Percentiles rank a stretch among this genome's conserved stretches.
Conservation (phyloP, 2,888 invertebrate genomes). For the Agapostemon virescens region DNA sequence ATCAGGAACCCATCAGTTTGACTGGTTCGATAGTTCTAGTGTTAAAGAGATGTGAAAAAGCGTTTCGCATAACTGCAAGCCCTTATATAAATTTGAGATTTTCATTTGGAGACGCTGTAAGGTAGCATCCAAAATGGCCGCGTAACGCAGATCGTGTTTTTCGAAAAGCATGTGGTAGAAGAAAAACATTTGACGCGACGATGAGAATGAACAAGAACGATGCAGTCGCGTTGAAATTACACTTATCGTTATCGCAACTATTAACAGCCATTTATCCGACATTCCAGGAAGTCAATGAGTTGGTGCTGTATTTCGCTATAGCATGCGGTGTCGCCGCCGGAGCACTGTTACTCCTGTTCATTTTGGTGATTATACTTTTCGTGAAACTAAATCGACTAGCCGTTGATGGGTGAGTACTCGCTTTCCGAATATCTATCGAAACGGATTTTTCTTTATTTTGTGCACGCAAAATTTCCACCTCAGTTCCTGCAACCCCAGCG, state of each 20-base stretch:
- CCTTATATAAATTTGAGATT: background rate
- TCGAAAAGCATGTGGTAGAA: background rate
- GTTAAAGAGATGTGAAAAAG: background rate
- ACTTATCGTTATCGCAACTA: background rate
- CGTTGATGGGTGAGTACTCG: constrained; percentile 71
- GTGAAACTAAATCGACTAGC: constrained; percentile 71
- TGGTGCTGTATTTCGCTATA: constrained; percentile 73
- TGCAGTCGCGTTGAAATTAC: background rate
- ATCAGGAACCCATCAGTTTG: too few relatives aligned
- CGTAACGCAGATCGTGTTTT: background rate
- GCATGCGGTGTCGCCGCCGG: constrained; percentile 69
- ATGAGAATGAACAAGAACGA: background rate
- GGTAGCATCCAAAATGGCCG: background rate
- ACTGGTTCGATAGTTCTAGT: too few relatives aligned
- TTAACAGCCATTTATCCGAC: constrained; percentile 11
- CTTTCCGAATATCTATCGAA: background rate
- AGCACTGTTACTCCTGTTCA: constrained; percentile 70
- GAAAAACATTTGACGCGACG: background rate
- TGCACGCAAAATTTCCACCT: constrained; percentile 24
- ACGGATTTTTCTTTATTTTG: background rate
- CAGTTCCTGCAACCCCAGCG: background rate
- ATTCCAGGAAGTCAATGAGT: constrained; percentile 71
- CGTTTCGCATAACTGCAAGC: background rate
- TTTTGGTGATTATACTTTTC: constrained; percentile 71
- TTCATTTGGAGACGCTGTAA: too few relatives aligned